Evolutionary conservation across 2,797 vertebrate genomes (phyloP), one percentile per base, ranked within the genome.

Genomic region (Oryzias dopingdopingensis): DNA sequence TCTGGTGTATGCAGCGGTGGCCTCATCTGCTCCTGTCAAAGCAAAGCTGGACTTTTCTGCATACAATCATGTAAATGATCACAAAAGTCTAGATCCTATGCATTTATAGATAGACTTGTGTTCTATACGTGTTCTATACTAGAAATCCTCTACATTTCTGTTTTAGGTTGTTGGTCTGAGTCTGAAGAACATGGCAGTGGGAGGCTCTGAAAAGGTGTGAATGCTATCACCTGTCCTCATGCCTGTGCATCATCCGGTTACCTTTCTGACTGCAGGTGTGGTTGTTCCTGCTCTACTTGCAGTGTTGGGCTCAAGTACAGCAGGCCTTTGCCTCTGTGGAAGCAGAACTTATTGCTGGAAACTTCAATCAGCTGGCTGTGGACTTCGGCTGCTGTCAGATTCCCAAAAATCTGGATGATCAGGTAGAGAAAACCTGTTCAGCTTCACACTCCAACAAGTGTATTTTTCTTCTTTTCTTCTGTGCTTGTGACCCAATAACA

Each of bases 1-100:
- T 65, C 86, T 96, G 45, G 74, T 95, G 23, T 94, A 84, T 4
- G 94, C 90, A 0, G 92, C 95, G 0, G 90, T 96, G 26, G 93
- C 95, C 10, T 96, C 95, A 1, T 95, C 95, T 0, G 94, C 94
- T 29, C 94, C 94, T 0, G 88, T 96, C 49, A 84, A 72, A 49
- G 95, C 94, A 0, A 71, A 77, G 49, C 59, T 96, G 82, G 92
- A 96, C 67, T 96, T 94, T 74, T 90, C 90, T 1, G 83, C 81
- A 5, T 96, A 95, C 62, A 93, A 92, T 56, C 79, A 86, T 17
- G 95, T 96, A 81, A 84, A 60, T 7, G 6, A 4, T 55, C 20
- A 53, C 23, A 42, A 1, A 26, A 10, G 49, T 24, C 32, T 13
- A 13, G 1, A 17, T 17, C 42, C 1, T 8, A 17, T 17, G 42